A percentile compares a stretch with the other conserved stretches of the same genome.
Evolutionary conservation across 2,113 vertebrate species (phyloP).

Genomic region (Silurus asotus): DNA sequence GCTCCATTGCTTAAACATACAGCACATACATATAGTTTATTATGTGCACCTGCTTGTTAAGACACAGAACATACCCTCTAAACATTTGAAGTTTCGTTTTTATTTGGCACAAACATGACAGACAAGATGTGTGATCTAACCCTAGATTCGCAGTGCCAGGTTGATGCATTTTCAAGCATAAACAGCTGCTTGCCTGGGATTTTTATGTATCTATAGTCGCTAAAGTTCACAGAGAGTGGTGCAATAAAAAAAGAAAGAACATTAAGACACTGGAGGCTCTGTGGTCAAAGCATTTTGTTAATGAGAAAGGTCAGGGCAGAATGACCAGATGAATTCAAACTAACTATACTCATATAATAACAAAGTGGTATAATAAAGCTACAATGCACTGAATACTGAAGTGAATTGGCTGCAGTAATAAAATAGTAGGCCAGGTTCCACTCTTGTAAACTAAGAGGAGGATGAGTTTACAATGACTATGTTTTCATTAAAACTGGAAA

Average conservation of each 20-base stretch:
- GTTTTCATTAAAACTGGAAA: not conserved
- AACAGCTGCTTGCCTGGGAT: conserved; percentile 12
- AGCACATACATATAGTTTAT: not conserved
- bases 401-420: conserved; percentile 6
- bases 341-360: conserved; percentile 19
- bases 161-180: not conserved
- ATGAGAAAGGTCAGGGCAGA: conserved; percentile 23
- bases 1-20: not conserved
- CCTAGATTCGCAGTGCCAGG: conserved; percentile 10
- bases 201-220: conserved; percentile 6
- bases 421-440: not conserved
- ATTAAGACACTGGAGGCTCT: not conserved
- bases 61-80: not conserved
- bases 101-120: conserved; percentile 5
- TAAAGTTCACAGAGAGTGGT: conserved; percentile 7
- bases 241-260: not conserved
- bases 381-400: conserved; percentile 11
- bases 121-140: conserved; percentile 24
- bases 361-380: not conserved
- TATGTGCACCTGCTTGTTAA: conserved; percentile 9
- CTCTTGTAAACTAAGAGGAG: not conserved
- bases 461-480: not conserved
- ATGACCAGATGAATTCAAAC: conserved; percentile 8
- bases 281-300: conserved; percentile 24
- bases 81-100: conserved; percentile 1